Percentiles rank a stretch among this genome's conserved stretches.
These are phyloP conservation scores for Danaus plexippus DNA, from an alignment of 1,140 invertebrate species.

Conservation along the genomic window DNA sequence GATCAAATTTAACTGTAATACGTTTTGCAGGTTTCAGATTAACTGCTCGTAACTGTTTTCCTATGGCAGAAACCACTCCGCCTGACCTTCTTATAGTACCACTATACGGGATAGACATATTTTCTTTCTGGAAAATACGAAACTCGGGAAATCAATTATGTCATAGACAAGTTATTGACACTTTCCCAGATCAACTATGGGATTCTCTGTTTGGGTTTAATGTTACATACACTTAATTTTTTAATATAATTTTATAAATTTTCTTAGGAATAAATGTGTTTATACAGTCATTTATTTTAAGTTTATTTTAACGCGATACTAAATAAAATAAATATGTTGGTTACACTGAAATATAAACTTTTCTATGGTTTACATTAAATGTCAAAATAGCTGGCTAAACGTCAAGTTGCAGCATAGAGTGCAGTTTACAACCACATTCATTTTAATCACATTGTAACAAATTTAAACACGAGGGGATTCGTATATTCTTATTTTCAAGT, in stretches of 20 bases:
- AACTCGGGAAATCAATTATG: conserved; percentile 10
- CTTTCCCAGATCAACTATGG: background rate
- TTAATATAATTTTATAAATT: too few species aligned
- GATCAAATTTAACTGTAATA: conserved; percentile 86
- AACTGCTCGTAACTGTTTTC: conserved; percentile 78
- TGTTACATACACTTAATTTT: too few species aligned
- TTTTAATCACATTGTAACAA: conserved; percentile 54
- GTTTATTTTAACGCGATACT: background rate
- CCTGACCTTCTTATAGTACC: conserved; percentile 75
- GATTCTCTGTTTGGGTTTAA: too few species aligned
- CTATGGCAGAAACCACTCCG: conserved; percentile 78
- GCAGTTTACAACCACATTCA: conserved; percentile 43
- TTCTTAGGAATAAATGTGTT: too few species aligned
- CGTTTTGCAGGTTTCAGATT: conserved; percentile 85
- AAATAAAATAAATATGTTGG: too few species aligned
- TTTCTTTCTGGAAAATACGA: conserved; percentile 30
- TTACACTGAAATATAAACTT: background rate
- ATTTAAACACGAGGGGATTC: conserved; percentile 49
- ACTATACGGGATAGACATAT: conserved; percentile 81
- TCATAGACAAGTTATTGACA: conserved; percentile 7
- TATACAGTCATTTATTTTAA: too few species aligned
- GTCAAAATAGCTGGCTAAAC: conserved; percentile 34
- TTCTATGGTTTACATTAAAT: conserved; percentile 13
- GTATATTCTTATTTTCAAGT: conserved; percentile 51
- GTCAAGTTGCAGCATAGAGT: conserved; percentile 36